These are phyloP conservation scores for Heliconius ethilla DNA, from an alignment of 2,888 invertebrate species.

Conservation along the genomic window DNA sequence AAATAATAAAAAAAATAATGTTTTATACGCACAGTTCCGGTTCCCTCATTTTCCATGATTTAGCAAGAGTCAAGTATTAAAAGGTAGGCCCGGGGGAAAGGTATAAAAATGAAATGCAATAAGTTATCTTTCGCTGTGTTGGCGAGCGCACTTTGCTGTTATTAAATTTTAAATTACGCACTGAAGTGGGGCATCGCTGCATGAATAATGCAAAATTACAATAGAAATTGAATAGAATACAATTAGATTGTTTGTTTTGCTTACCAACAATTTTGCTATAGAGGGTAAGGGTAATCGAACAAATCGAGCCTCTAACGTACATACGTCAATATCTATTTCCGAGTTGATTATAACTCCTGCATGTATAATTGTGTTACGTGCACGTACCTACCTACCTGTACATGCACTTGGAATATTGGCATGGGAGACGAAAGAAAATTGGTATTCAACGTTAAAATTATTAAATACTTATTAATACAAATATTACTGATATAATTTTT, in stretches of 20 bases:
- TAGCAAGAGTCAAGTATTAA: slow-evolving; percentile 43
- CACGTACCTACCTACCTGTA: background rate
- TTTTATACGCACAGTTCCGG: slow-evolving; percentile 25
- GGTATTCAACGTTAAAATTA: too few species aligned
- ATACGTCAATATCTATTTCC: slow-evolving; percentile 11
- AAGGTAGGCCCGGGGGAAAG: slow-evolving; percentile 37
- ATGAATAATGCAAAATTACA: slow-evolving; percentile 60
- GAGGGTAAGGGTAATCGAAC: slow-evolving; percentile 24
- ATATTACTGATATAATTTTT: too few species aligned
- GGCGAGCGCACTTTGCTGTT: slow-evolving; percentile 47
- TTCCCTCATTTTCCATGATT: slow-evolving; percentile 32
- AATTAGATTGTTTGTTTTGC: slow-evolving; percentile 41
- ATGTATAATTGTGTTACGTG: slow-evolving; percentile 12
- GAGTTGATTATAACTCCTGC: slow-evolving; percentile 22
- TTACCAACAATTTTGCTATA: slow-evolving; percentile 30
- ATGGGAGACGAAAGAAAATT: background rate
- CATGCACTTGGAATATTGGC: background rate
- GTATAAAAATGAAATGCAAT: slow-evolving; percentile 43
- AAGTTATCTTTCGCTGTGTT: slow-evolving; percentile 44
- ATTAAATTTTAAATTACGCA: slow-evolving; percentile 56
- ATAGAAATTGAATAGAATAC: slow-evolving; percentile 48
- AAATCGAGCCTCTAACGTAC: slow-evolving; percentile 22
- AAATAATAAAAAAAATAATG: slow-evolving; percentile 5
- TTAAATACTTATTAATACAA: too few species aligned
- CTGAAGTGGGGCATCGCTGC: slow-evolving; percentile 58